These are phyloP conservation scores for Polia nebulosa DNA, from an alignment of 2,888 invertebrate species.

Conservation along the genomic window DNA sequence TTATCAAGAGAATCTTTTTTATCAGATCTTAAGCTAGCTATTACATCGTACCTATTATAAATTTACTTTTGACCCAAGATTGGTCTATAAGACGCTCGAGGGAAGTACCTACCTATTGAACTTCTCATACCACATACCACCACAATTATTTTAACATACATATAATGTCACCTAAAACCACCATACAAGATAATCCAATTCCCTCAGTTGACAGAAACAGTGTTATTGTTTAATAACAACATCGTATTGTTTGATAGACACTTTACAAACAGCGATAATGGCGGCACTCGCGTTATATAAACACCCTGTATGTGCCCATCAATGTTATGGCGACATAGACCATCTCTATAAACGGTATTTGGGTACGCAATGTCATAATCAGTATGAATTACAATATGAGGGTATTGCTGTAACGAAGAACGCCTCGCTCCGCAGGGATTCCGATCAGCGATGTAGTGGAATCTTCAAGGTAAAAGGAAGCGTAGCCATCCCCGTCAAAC, in stretches of 20 bases:
- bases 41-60: no score
- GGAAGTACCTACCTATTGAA: no score
- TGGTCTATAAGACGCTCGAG: no score
- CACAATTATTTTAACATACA: no score
- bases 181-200: conserved; percentile 16
- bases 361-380: conserved; percentile 27
- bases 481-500: no score
- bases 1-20: no score
- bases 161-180: background rate
- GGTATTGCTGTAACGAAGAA: background rate
- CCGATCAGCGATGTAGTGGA: no score
- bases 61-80: no score
- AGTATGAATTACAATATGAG: conserved; percentile 7
- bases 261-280: conserved; percentile 33
- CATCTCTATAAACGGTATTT: conserved; percentile 15
- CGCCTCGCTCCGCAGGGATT: no score
- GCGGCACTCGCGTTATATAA: conserved; percentile 24
- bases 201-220: conserved; percentile 27
- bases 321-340: conserved; percentile 27
- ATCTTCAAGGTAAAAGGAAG: no score
- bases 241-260: conserved; percentile 37
- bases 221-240: conserved; percentile 41
- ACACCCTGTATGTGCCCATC: conserved; percentile 28
- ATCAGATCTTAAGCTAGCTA: no score
- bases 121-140: no score